phyloP scores from a whole-genome alignment of 1,140 invertebrate species.

The Neomicropteryx cornuta region DNA sequence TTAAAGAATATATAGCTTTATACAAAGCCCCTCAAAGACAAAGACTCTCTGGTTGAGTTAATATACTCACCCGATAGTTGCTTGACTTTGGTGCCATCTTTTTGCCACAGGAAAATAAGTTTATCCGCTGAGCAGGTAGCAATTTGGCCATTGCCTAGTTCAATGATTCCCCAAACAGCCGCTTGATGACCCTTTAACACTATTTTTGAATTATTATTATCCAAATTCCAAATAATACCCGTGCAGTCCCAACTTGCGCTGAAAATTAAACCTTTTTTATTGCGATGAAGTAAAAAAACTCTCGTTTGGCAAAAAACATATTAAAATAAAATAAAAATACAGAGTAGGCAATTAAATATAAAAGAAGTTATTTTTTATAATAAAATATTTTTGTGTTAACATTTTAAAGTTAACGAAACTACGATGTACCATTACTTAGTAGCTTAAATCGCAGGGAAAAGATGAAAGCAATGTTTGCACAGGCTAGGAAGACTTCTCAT shows the following conservation, averaged over 20 bases:
- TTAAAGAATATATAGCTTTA: too few relatives aligned
- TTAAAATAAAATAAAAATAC: too few relatives aligned
- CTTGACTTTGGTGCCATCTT: slow-evolving; percentile 39
- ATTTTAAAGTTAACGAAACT: too few relatives aligned
- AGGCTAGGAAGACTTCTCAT: too few relatives aligned
- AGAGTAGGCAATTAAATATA: too few relatives aligned
- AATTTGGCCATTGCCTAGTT: slow-evolving; percentile 46
- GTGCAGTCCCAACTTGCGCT: slow-evolving; percentile 89
- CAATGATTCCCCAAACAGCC: slow-evolving; percentile 81
- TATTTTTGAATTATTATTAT: slow-evolving; percentile 31
- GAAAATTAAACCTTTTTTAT: slow-evolving; percentile 42
- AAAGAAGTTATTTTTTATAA: too few relatives aligned
- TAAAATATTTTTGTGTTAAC: too few relatives aligned
- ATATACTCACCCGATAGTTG: slow-evolving; percentile 35
- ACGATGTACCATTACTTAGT: too few relatives aligned
- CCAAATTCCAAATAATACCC: slow-evolving; percentile 67
- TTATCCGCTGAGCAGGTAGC: slow-evolving; percentile 89
- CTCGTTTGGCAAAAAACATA: slow-evolving; percentile 53
- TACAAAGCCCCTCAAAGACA: slow-evolving; percentile 6
- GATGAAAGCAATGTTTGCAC: too few relatives aligned
- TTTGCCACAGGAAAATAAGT: slow-evolving; percentile 73
- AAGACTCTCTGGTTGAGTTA: too few relatives aligned
- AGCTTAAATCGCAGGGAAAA: too few relatives aligned
- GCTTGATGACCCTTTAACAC: slow-evolving; percentile 66
- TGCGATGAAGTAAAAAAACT: slow-evolving; percentile 24